Evolutionary conservation across 1,140 invertebrate genomes (phyloP).

Genomic region (Meloidogyne chitwoodi): DNA sequence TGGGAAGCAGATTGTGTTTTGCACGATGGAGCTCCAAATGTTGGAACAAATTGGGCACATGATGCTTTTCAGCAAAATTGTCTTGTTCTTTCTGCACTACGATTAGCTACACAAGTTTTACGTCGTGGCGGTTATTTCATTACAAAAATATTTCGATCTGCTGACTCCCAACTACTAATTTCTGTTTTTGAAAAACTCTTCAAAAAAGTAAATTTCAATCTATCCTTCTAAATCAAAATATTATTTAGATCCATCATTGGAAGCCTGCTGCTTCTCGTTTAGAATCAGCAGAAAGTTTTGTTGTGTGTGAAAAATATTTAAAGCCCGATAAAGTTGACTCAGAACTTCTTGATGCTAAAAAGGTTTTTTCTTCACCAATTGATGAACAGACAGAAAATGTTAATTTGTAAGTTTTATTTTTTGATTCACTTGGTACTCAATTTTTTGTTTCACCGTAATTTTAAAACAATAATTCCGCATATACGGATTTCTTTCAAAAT

Average conservation of each 20-base stretch:
- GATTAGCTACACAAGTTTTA: constrained; percentile 87
- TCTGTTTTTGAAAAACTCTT: constrained; percentile 97
- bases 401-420: constrained; percentile 43
- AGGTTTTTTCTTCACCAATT: constrained; percentile 90
- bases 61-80: constrained; percentile 88
- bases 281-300: constrained; percentile 99
- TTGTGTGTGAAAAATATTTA: constrained; percentile 89
- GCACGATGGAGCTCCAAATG: constrained; percentile 96
- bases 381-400: constrained; percentile 17
- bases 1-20: constrained; percentile 91
- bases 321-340: constrained; percentile 90
- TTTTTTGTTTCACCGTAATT: constrained; percentile 10
- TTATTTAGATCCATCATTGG: constrained; percentile 72
- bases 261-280: constrained; percentile 95
- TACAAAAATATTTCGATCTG: constrained; percentile 96
- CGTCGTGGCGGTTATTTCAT: constrained; percentile 87
- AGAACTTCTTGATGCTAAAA: constrained; percentile 85
- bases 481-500: too few relatives aligned
- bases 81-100: constrained; percentile 76
- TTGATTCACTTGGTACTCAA: not conserved
- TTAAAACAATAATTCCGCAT: too few relatives aligned
- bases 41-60: constrained; percentile 92
- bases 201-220: constrained; percentile 66
- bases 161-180: constrained; percentile 88
- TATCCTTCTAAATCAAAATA: not conserved